Base-by-base conservation (phyloP, 2,888 invertebrate species). In the Caenorhabditis sp. region DNA sequence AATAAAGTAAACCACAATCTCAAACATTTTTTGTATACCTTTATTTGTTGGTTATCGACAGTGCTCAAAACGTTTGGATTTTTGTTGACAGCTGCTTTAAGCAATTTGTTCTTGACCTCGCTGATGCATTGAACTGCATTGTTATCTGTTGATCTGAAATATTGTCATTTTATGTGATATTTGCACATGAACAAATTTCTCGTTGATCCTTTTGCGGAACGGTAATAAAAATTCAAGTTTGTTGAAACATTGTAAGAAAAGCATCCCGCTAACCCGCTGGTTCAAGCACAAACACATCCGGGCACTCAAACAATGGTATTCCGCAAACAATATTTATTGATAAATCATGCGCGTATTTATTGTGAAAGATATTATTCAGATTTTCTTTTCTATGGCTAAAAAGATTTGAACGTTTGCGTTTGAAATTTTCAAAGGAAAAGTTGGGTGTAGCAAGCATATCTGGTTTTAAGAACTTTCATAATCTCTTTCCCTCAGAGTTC, bases 91-190 rank as follows among this genome's bases (percentile, higher is more conserved):
- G 89, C 90, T 20, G 87, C 86, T 72, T 88, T 88, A 51, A 92
- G 83, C 13, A 92, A 82, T 8, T 89, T 83, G 51, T 90, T 87
- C 70, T 89, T 90, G 62, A 91, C 68, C 50, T 91, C 90, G 26
- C 78, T 84, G 35, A 91, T 83, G 79, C 91, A 91, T 68, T 89
- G 88, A 9, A 83, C 77, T 37, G 84, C 82, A 22, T 84, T 85
- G 11, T 87, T 80, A 55, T 90, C 90, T 24, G 85, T 53, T 0
- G 88, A 62, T 58, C 90, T 89, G 84, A 71, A 89, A 85, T 55
- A 58, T 58, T 55, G 15, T 55, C 47, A 40, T 47, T n/a, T n/a
- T n/a, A n/a, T n/a, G n/a, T n/a, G n/a, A n/a, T n/a, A n/a, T n/a
- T 24, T 51, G 50, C 15, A 32, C 24, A 28, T 32, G n/a, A 40